phyloP scores from a whole-genome alignment of 2,888 invertebrate genomes.

The Keiferia lycopersicella region DNA sequence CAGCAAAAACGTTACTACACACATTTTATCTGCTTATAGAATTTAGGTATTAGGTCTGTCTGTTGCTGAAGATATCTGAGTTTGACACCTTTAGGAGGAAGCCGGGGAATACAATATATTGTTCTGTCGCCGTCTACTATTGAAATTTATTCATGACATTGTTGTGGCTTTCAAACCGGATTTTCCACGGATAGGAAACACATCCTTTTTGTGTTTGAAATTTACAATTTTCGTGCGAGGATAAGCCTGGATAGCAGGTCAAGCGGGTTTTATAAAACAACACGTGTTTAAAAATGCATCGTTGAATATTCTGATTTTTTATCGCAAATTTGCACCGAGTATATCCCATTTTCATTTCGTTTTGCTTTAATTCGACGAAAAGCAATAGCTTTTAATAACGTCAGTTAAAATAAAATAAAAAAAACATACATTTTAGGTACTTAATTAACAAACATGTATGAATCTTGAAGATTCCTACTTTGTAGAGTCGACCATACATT shows the following conservation, averaged over 20 bases:
- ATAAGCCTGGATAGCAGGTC: slow-evolving; percentile 9
- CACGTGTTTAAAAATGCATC: slow-evolving; percentile 9
- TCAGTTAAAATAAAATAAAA: too few species aligned
- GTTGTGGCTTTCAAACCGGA: slow-evolving; percentile 22
- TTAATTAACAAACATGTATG: too few species aligned
- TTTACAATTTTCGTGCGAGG: slow-evolving; percentile 13
- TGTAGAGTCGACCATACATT: too few species aligned
- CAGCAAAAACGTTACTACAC: not conserved
- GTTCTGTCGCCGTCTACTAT: slow-evolving; percentile 21
- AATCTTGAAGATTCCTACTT: too few species aligned
- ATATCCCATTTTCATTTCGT: too few species aligned
- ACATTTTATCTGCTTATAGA: not conserved
- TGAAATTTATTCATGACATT: slow-evolving; percentile 30
- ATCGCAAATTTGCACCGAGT: not conserved
- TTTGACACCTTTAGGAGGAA: slow-evolving; percentile 13
- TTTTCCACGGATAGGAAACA: slow-evolving; percentile 13
- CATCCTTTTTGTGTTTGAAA: slow-evolving; percentile 20
- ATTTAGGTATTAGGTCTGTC: not conserved
- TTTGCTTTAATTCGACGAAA: not conserved
- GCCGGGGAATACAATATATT: slow-evolving; percentile 24
- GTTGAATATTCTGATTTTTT: slow-evolving; percentile 4
- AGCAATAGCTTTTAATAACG: not conserved
- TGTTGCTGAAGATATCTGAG: slow-evolving; percentile 5
- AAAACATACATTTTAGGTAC: too few species aligned
- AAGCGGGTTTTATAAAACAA: not conserved